Evolutionary conservation across 1,140 invertebrate genomes (phyloP), one percentile per base, ranked within the genome.

Genomic region (Heliconius himera): DNA sequence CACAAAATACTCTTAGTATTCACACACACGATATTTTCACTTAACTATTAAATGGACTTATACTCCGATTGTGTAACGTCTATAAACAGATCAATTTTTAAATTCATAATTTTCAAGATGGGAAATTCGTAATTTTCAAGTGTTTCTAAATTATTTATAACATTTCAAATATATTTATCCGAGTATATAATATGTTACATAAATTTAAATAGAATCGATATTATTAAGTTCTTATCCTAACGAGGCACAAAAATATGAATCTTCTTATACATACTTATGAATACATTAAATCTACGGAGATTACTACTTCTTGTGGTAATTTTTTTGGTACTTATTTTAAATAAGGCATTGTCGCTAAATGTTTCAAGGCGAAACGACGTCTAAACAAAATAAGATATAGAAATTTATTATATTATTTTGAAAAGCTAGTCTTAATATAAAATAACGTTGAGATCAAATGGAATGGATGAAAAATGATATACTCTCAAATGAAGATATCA

Each of bases 1-100:
- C 49, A 75, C 72, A 73, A 73, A 73, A 73, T 73, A 73, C 22
- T 73, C 60, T 66, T 66, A 66, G 60, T 66, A 66, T 66, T 66
- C 60, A 66, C 60, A 20, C 18, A 51, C 49, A 51, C 49, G 6
- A 51, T 51, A 51, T 20, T 16, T 46, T 16, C 3, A 4, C 41
- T 60, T 60, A 60, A 26, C 56, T 22, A n/a, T 29, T 29, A 66
- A 66, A 66, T 66, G 60, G 60, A 66, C 60, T 66, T 29, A 29
- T 66, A 66, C 60, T 16, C 26, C 60, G 11, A 66, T 4, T 29
- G n/a, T 66, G 60, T 29, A 66, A 66, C n/a, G n/a, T 56, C 3
- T 56, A 56, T 56, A 56, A 9, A 56, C 60, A 66, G 60, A 26
- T 66, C 9, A 26, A 16, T 16, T 66, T 66, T 66, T 26, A 66